A percentile compares a stretch with the other conserved stretches of the same genome.
These are phyloP conservation scores for Leptosomus discolor DNA, from an alignment of 2,113 vertebrate genomes.

Conservation along the genomic window DNA sequence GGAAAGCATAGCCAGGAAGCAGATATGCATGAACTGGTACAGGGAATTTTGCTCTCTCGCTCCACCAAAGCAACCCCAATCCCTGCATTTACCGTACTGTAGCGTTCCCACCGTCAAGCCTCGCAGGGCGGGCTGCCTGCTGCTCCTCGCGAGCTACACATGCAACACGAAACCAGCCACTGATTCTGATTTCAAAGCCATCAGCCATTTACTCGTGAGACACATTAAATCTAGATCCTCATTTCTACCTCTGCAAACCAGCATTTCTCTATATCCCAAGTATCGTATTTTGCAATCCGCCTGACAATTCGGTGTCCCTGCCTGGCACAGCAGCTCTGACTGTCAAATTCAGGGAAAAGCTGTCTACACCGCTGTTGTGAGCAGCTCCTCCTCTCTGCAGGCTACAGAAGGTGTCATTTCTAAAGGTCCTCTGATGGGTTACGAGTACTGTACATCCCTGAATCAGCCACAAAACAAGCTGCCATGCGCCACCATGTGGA, in stretches of 20 bases:
- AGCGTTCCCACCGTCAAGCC: neutral
- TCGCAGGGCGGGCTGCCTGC: neutral
- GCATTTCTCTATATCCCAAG: neutral
- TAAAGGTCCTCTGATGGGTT: neutral
- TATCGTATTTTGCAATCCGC: neutral
- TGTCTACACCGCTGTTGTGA: neutral
- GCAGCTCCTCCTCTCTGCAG: neutral
- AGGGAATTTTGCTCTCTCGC: neutral
- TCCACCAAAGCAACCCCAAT: neutral
- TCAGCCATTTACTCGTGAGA: neutral
- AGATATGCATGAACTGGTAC: neutral
- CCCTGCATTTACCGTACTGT: neutral
- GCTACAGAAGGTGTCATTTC: neutral
- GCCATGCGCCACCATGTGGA: conserved; percentile 67
- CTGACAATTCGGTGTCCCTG: neutral
- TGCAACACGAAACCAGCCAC: neutral
- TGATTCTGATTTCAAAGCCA: neutral
- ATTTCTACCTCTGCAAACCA: neutral
- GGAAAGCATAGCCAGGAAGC: neutral
- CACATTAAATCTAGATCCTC: neutral
- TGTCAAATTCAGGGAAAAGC: neutral
- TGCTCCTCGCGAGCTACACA: neutral
- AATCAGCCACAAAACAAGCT: neutral
- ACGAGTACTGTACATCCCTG: neutral
- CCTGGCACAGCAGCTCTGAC: neutral